These are phyloP conservation scores for Caenorhabditis sp. DNA, from an alignment of 2,888 invertebrate species.

Conservation along the genomic window DNA sequence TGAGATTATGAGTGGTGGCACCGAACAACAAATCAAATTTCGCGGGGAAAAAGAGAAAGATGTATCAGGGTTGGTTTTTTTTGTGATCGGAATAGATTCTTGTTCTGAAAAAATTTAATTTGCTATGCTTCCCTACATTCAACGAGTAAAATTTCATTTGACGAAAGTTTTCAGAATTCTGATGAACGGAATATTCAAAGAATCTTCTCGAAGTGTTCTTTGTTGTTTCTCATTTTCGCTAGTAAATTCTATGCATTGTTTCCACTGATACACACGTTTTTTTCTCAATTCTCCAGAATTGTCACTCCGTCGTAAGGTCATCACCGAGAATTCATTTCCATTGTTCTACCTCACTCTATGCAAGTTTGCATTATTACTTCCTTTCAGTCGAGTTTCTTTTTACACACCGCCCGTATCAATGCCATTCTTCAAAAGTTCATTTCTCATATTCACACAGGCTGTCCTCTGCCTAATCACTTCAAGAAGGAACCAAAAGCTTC, in stretches of 20 bases:
- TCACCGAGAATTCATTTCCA: constrained; percentile 8
- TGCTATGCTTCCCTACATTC: not conserved
- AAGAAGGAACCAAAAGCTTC: constrained; percentile 58
- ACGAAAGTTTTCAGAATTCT: not conserved
- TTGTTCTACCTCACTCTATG: constrained; percentile 53
- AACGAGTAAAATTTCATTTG: not conserved
- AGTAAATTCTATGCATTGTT: too few relatives aligned
- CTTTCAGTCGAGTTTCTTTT: constrained; percentile 24
- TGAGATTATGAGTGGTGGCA: constrained; percentile 49
- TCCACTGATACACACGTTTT: not conserved
- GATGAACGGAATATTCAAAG: too few relatives aligned
- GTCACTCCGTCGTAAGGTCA: constrained; percentile 19
- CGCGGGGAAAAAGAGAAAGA: constrained; percentile 5
- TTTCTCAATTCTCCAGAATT: constrained; percentile 7
- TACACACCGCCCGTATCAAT: constrained; percentile 45
- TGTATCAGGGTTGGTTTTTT: not conserved
- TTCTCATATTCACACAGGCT: constrained; percentile 39
- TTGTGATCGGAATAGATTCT: not conserved
- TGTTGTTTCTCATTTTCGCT: not conserved
- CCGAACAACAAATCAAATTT: constrained; percentile 34
- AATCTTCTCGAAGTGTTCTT: too few relatives aligned
- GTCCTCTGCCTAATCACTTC: constrained; percentile 43
- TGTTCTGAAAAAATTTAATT: not conserved
- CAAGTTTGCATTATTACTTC: constrained; percentile 48
- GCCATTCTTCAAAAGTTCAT: constrained; percentile 61